Evolutionary conservation across 2,797 vertebrate genomes (phyloP).

Genomic region (Sciaenops ocellatus): DNA sequence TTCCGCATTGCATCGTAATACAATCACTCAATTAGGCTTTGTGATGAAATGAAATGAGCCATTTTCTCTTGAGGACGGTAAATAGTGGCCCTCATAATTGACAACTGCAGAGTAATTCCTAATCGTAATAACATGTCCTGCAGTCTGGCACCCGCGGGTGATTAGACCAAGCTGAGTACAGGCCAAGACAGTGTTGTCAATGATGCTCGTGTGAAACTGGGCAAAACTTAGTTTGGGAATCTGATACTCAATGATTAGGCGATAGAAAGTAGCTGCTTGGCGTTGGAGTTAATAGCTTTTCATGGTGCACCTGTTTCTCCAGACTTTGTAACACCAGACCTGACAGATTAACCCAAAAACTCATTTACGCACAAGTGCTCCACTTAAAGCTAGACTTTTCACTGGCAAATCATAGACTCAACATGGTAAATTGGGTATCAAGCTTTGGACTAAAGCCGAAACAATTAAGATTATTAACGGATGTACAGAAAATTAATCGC

Average conservation of each 20-base stretch:
- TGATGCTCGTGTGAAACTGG: constrained; percentile 23
- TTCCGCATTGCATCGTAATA: constrained; percentile 76
- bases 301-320: constrained; percentile 30
- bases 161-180: constrained; percentile 45
- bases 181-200: constrained; percentile 14
- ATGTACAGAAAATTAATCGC: background rate
- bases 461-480: background rate
- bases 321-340: constrained; percentile 12
- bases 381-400: background rate
- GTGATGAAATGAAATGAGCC: constrained; percentile 83
- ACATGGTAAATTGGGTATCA: background rate
- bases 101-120: constrained; percentile 77
- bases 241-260: constrained; percentile 30
- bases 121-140: constrained; percentile 74
- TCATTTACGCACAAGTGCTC: constrained; percentile 8
- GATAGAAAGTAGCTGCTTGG: constrained; percentile 44
- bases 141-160: constrained; percentile 48
- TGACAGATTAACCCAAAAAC: constrained; percentile 44
- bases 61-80: constrained; percentile 81
- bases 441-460: background rate
- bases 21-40: constrained; percentile 81
- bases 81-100: constrained; percentile 78
- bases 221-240: constrained; percentile 16
- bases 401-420: background rate
- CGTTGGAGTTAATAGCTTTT: constrained; percentile 43